Percentiles rank a stretch among this genome's conserved stretches.
Evolutionary conservation across 2,113 vertebrate species (phyloP).

Genomic region (Cavia porcellus): DNA sequence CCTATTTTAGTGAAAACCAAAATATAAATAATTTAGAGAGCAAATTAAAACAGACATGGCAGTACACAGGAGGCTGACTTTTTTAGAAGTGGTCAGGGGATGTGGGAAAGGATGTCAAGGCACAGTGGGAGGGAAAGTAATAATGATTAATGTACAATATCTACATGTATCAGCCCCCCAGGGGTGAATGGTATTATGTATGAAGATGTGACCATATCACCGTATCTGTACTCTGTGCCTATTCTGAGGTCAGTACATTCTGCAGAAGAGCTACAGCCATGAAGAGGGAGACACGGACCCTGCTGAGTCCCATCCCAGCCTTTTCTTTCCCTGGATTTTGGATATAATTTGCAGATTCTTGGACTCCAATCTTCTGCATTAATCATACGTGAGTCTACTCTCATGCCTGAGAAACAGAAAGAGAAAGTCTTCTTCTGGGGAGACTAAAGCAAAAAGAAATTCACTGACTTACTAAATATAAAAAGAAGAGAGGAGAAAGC

Average conservation of each 20-base stretch:
- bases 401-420: conserved; percentile 39
- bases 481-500: not conserved
- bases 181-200: not conserved
- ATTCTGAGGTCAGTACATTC: not conserved
- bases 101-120: not conserved
- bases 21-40: not conserved
- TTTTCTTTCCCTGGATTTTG: not conserved
- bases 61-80: not conserved
- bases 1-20: not conserved
- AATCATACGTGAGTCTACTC: not conserved
- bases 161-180: not conserved
- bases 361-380: not conserved
- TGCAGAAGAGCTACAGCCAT: not conserved
- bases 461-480: not conserved
- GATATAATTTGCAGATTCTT: not conserved
- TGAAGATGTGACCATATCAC: not conserved
- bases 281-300: not conserved
- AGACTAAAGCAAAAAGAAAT: conserved; percentile 17
- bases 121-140: not conserved
- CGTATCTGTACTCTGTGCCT: not conserved
- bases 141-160: not conserved
- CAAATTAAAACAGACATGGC: not conserved
- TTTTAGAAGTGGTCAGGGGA: not conserved
- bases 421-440: not conserved
- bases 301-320: not conserved